Percentiles rank a stretch among this genome's conserved stretches.
Conservation (phyloP, 2,113 vertebrate species). For the Apteryx mantelli region DNA sequence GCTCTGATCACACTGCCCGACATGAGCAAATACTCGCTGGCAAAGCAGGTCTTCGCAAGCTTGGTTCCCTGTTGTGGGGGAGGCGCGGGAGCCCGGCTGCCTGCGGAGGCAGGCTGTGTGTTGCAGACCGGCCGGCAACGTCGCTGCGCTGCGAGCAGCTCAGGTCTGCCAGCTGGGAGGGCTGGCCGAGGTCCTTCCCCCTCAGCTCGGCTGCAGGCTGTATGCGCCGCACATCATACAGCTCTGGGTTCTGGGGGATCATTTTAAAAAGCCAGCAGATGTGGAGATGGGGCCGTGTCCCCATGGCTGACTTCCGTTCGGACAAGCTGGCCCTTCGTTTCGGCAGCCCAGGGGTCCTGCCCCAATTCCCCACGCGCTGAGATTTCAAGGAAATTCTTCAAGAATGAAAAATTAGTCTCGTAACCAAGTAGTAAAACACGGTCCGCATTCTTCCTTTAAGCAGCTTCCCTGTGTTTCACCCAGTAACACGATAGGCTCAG, state of each 20-base stretch:
- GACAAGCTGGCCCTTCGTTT: background rate
- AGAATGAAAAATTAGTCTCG: constrained; percentile 2
- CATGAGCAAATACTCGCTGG: background rate
- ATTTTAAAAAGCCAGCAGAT: background rate
- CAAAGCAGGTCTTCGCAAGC: background rate
- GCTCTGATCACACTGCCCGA: background rate
- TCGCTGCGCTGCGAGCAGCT: background rate
- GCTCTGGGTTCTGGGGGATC: background rate
- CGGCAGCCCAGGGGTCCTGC: constrained; percentile 22
- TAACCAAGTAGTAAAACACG: background rate
- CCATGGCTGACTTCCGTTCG: background rate
- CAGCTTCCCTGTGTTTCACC: constrained; percentile 24
- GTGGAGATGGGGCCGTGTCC: background rate
- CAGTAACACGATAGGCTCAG: constrained; percentile 73
- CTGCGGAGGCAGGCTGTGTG: background rate
- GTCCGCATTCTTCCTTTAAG: background rate
- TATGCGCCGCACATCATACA: background rate
- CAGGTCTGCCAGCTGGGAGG: background rate
- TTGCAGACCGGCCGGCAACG: background rate
- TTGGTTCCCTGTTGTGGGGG: background rate
- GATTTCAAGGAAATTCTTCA: background rate
- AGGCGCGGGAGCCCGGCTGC: background rate
- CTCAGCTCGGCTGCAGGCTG: background rate
- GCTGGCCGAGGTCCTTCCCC: accelerated
- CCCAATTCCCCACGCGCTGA: background rate